Evolutionary conservation across 2,113 vertebrate genomes (phyloP), one percentile per base, ranked within the genome.

Genomic region (Campylorhamphus procurvoides): DNA sequence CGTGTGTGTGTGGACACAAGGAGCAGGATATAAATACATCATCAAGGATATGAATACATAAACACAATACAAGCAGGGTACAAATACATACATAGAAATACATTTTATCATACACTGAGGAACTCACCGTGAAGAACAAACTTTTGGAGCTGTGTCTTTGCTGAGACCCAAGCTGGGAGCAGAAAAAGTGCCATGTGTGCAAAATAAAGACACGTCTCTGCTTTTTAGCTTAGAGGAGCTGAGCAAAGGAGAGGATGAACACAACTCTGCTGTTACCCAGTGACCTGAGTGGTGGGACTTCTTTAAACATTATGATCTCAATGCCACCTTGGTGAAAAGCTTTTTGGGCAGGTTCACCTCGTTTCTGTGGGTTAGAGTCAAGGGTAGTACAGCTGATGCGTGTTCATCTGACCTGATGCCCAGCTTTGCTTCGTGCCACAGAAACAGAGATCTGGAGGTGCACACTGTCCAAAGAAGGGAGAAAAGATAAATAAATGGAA

Each of bases 241-340:
- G 27, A 28, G 27, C 17, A 8, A 64, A 64, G 62, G 28, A 42
- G 62, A 42, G 37, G 62, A 47, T 29, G n/a, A 46, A 18, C 28
- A 5, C 10, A 35, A 73, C 72, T 56, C 78, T 63, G 72, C 71
- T 55, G 40, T 29, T 24, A 35, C 47, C 29, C 25, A 22, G 60
- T 24, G n/a, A 37, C 14, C 19, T 9, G 33, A 47, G 49, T 6
- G 23, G 1, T 39, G 11, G 29, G 63, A 15, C 59, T n/a, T 23
- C 73, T 55, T 62, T 10, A 68, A 52, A n/a, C 6, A 1, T 8
- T 23, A 4, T 0, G 0, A 14, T 17, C 58, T 27, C 4, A 0
- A 17, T 46, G 37, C 79, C 20, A 2, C 5, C 18, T 1, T 5
- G 23, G 25, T 23, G 44, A 44, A 33, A 12, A 60, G 68, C 10